Percentiles rank a stretch among this genome's conserved stretches.
Conservation (phyloP, 2,797 vertebrate genomes). For the Kryptolebias ocellatus region DNA sequence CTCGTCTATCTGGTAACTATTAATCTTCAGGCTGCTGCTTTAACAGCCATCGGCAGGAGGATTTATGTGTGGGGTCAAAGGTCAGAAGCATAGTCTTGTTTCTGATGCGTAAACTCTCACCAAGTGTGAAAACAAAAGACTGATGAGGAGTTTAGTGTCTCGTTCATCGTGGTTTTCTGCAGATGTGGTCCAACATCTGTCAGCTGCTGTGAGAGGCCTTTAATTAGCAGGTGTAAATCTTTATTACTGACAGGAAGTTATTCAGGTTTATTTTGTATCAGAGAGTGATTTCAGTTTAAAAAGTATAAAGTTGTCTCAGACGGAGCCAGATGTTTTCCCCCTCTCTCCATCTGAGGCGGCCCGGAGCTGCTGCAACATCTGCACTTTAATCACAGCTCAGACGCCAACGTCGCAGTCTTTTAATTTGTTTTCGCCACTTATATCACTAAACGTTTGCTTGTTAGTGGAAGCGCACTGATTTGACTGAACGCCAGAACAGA, state of each 20-base stretch:
- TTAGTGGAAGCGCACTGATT: not conserved
- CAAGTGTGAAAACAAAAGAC: conserved; percentile 15
- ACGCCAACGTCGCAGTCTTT: not conserved
- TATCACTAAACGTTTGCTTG: conserved; percentile 3
- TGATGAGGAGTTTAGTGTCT: conserved; percentile 44
- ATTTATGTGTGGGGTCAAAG: not conserved
- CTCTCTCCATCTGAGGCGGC: not conserved
- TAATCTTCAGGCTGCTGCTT: too few relatives aligned
- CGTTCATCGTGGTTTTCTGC: conserved; percentile 18
- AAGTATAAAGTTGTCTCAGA: conserved; percentile 1
- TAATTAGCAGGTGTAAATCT: conserved; percentile 75
- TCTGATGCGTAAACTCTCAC: not conserved
- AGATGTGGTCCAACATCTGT: conserved; percentile 49
- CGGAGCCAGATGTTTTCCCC: conserved; percentile 9
- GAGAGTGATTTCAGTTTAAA: conserved; percentile 7
- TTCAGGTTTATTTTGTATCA: conserved; percentile 4
- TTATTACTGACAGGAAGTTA: conserved; percentile 22
- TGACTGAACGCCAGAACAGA: not conserved
- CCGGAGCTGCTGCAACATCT: conserved; percentile 8
- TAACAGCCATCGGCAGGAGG: not conserved
- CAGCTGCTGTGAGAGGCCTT: conserved; percentile 60
- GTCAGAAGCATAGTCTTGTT: not conserved
- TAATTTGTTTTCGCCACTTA: not conserved
- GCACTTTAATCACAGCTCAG: conserved; percentile 1
- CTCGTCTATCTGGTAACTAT: too few relatives aligned